A percentile compares a stretch with the other conserved stretches of the same genome.
phyloP scores from a whole-genome alignment of 2,888 invertebrate species.

The Hermaeophaga mercurialis region DNA sequence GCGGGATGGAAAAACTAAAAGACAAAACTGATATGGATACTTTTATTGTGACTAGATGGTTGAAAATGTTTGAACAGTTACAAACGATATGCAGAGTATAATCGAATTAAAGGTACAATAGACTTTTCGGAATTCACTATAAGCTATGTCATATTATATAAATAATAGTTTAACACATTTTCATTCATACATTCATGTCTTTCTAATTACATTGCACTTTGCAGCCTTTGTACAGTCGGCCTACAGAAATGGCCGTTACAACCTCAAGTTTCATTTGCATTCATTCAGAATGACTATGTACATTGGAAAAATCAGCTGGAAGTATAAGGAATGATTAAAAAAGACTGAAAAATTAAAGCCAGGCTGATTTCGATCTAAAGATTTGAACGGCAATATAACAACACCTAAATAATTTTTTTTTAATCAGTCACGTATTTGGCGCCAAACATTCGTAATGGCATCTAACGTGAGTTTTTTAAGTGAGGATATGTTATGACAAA shows the following conservation, averaged over 20 bases:
- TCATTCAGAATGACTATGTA: constrained; percentile 23
- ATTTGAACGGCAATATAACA: too few species aligned
- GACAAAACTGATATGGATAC: constrained; percentile 45
- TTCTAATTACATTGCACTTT: constrained; percentile 53
- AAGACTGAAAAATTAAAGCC: too few species aligned
- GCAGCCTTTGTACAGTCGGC: constrained; percentile 50
- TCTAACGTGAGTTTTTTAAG: too few species aligned
- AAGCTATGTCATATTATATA: constrained; percentile 51
- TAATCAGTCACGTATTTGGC: too few species aligned
- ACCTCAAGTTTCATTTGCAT: constrained; percentile 39
- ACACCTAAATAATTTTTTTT: too few species aligned
- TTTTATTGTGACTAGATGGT: constrained; percentile 74
- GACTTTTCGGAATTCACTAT: constrained; percentile 47
- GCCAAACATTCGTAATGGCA: too few species aligned
- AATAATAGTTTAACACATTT: constrained; percentile 41
- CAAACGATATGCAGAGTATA: constrained; percentile 64
- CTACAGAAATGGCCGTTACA: constrained; percentile 45
- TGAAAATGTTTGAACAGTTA: constrained; percentile 65
- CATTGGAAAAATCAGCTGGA: constrained; percentile 9
- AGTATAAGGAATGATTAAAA: too few species aligned
- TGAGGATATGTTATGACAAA: too few species aligned
- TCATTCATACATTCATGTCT: constrained; percentile 33
- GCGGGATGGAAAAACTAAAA: constrained; percentile 9
- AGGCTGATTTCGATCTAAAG: too few species aligned
- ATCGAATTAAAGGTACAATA: constrained; percentile 50